phyloP scores from a whole-genome alignment of 2,888 invertebrate species.

The Leptopilina myrica region DNA sequence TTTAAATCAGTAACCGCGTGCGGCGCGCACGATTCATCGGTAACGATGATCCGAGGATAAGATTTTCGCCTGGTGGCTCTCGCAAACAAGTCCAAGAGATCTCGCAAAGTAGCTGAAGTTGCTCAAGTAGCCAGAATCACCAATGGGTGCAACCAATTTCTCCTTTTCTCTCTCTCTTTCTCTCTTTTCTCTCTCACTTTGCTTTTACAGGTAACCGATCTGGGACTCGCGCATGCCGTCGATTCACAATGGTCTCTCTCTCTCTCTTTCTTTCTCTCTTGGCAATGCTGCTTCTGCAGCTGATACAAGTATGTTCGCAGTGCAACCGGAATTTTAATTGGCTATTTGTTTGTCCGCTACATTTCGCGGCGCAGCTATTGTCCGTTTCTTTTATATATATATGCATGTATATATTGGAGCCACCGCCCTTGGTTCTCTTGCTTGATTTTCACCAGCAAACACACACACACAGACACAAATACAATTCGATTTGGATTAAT shows the following conservation, averaged over 20 bases:
- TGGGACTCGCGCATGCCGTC: constrained; percentile 63
- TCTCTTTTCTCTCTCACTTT: constrained; percentile 11
- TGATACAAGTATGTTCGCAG: constrained; percentile 71
- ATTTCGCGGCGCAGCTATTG: constrained; percentile 67
- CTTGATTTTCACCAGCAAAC: constrained; percentile 52
- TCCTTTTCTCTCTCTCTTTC: not conserved
- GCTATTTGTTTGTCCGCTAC: constrained; percentile 72
- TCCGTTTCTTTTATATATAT: constrained; percentile 51
- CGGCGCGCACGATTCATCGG: constrained; percentile 8
- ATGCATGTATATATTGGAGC: constrained; percentile 44
- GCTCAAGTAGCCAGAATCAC: constrained; percentile 15
- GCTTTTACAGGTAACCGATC: not conserved
- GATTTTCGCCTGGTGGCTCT: constrained; percentile 27
- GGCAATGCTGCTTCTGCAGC: constrained; percentile 69
- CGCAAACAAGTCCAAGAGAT: constrained; percentile 11
- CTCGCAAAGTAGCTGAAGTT: constrained; percentile 27
- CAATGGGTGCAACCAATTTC: constrained; percentile 20
- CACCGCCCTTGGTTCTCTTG: constrained; percentile 54
- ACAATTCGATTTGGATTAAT: constrained; percentile 24
- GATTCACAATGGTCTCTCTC: constrained; percentile 62
- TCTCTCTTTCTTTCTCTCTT: too few species aligned
- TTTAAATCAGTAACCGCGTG: constrained; percentile 15
- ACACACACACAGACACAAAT: not conserved
- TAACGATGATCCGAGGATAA: constrained; percentile 35
- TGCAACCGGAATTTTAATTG: constrained; percentile 73